Conservation (phyloP, 2,888 invertebrate genomes). For the Drosophila anomalata region DNA sequence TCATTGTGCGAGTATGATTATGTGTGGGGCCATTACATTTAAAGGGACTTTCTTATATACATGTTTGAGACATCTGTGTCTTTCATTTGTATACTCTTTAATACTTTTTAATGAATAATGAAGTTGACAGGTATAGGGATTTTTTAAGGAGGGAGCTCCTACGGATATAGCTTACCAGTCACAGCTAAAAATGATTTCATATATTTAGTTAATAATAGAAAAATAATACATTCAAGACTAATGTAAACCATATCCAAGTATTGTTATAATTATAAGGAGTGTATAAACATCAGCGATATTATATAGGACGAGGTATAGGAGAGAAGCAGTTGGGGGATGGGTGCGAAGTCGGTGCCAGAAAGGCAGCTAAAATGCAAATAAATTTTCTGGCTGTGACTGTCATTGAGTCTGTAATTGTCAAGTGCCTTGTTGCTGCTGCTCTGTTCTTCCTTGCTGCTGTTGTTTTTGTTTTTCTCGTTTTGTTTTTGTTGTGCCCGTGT, state of each 20-base stretch:
- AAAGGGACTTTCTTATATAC: slow-evolving; percentile 26
- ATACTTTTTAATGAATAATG: neutral
- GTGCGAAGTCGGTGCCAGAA: slow-evolving; percentile 29
- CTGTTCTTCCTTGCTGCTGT: slow-evolving; percentile 48
- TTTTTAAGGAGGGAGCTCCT: no score
- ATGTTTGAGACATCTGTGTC: slow-evolving; percentile 3
- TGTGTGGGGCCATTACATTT: slow-evolving; percentile 32
- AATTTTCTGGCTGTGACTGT: slow-evolving; percentile 73
- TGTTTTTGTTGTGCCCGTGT: slow-evolving; percentile 23
- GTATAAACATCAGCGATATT: slow-evolving; percentile 41
- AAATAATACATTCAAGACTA: neutral
- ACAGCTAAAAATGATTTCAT: no score
- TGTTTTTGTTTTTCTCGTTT: slow-evolving; percentile 17
- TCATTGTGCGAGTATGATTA: slow-evolving; percentile 46
- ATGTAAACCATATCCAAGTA: neutral
- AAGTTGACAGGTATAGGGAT: no score
- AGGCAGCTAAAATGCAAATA: slow-evolving; percentile 71
- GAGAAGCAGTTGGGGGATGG: slow-evolving; percentile 1
- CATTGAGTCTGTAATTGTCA: slow-evolving; percentile 75
- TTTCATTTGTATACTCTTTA: slow-evolving; percentile 10
- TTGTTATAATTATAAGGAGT: slow-evolving; percentile 5
- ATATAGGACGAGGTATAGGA: slow-evolving; percentile 1
- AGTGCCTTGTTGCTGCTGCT: slow-evolving; percentile 60
- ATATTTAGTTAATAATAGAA: no score
- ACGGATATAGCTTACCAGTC: no score